Evolutionary conservation across 2,113 vertebrate species (phyloP).

Genomic region (Misgurnus anguillicaudatus): DNA sequence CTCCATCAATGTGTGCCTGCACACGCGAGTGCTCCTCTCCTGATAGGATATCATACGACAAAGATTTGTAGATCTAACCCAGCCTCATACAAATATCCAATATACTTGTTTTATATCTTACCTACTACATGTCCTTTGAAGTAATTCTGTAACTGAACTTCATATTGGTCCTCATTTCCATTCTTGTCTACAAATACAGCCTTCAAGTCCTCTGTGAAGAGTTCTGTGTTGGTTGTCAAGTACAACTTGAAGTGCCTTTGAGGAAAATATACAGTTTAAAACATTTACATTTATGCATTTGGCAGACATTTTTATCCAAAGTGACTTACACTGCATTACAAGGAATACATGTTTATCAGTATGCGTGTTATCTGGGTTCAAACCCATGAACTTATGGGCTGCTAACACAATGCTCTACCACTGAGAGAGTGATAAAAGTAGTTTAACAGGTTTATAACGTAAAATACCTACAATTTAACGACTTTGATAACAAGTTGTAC

Average conservation of each 20-base stretch:
- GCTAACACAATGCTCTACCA: no score
- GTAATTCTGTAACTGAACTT: slow-evolving; percentile 87
- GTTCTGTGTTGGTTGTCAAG: slow-evolving; percentile 88
- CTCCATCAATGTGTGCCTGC: slow-evolving; percentile 91
- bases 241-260: slow-evolving; percentile 92
- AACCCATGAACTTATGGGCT: no score
- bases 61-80: no score
- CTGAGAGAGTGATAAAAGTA: no score
- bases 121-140: slow-evolving; percentile 94
- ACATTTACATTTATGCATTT: not conserved
- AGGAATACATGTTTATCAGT: no score
- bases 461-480: no score
- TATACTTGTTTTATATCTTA: slow-evolving; percentile 67
- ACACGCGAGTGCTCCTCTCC: slow-evolving; percentile 94
- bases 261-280: slow-evolving; percentile 15
- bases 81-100: not conserved
- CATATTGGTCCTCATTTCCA: slow-evolving; percentile 78
- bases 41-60: slow-evolving; percentile 56
- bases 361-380: no score
- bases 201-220: slow-evolving; percentile 88
- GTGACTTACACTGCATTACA: no score
- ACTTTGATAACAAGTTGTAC: no score
- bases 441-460: no score
- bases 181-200: slow-evolving; percentile 85
- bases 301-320: no score